A percentile compares a stretch with the other conserved stretches of the same genome.
Evolutionary conservation across 2,113 vertebrate species (phyloP).

Genomic region (Chaetodon trifascialis): DNA sequence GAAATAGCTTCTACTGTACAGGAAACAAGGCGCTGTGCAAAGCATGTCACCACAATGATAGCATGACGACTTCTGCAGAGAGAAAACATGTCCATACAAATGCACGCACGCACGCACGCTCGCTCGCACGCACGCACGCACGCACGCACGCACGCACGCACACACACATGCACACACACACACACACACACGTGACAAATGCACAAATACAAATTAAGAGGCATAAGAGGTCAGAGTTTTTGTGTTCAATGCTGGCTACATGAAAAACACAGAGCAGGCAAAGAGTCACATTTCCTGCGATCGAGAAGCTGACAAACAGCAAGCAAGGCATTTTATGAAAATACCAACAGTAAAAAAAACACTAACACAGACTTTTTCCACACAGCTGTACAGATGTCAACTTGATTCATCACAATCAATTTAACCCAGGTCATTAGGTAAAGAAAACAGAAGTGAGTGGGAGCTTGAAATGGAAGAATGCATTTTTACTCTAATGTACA

Average conservation of each 20-base stretch:
- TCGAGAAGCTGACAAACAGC: constrained; percentile 13
- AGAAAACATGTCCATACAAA: neutral
- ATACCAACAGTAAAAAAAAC: neutral
- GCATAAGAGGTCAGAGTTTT: constrained; percentile 29
- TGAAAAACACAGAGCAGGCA: constrained; percentile 14
- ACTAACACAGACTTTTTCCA: constrained; percentile 1
- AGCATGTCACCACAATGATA: neutral
- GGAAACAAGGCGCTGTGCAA: constrained; percentile 1
- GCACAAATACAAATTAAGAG: neutral
- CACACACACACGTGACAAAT: neutral
- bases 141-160: neutral
- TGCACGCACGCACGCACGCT: constrained; percentile 4
- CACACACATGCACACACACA: neutral
- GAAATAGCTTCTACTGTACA: neutral
- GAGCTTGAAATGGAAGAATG: neutral
- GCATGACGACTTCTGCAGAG: neutral
- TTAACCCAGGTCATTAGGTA: neutral
- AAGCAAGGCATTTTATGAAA: neutral
- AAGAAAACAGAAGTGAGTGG: constrained; percentile 5
- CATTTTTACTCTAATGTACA: neutral
- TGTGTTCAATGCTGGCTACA: constrained; percentile 18
- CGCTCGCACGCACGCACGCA: constrained; percentile 8
- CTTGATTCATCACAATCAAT: constrained; percentile 1
- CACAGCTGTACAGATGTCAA: constrained; percentile 16
- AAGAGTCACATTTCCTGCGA: constrained; percentile 10